These are phyloP conservation scores for Drosophila melanosoma DNA, from an alignment of 2,888 invertebrate genomes.

Conservation along the genomic window DNA sequence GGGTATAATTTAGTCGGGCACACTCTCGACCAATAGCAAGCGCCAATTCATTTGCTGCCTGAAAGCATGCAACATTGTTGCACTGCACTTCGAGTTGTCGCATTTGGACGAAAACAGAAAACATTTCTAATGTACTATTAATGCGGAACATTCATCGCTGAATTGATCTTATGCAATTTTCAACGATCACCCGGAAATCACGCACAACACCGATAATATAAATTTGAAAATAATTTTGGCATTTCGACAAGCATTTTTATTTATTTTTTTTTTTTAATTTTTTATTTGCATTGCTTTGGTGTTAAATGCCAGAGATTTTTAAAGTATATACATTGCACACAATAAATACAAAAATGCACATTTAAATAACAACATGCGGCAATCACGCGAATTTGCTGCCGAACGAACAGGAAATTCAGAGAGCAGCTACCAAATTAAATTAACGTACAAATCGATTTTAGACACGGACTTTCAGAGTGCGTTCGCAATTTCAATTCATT, in stretches of 20 bases:
- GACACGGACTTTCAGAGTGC: constrained; percentile 12
- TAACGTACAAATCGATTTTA: constrained; percentile 26
- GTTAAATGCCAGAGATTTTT: constrained; percentile 55
- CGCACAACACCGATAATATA: constrained; percentile 58
- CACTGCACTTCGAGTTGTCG: not conserved
- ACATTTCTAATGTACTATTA: constrained; percentile 17
- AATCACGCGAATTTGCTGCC: constrained; percentile 48
- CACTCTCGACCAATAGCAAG: not conserved
- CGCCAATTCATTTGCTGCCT: constrained; percentile 28
- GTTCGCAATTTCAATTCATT: constrained; percentile 7
- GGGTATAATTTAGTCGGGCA: not conserved
- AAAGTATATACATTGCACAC: constrained; percentile 25
- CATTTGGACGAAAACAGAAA: constrained; percentile 4
- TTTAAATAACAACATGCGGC: constrained; percentile 32
- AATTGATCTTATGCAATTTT: constrained; percentile 40
- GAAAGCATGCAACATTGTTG: constrained; percentile 45
- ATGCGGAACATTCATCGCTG: constrained; percentile 48
- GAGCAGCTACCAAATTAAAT: constrained; percentile 21
- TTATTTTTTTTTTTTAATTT: not conserved
- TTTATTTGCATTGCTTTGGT: constrained; percentile 52
- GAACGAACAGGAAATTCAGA: constrained; percentile 34
- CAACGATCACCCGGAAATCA: constrained; percentile 55
- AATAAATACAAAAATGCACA: constrained; percentile 30
- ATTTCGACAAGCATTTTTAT: constrained; percentile 22
- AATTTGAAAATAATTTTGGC: constrained; percentile 40